Conservation (phyloP, 2,888 invertebrate species). For the Acanthopleura granulata region DNA sequence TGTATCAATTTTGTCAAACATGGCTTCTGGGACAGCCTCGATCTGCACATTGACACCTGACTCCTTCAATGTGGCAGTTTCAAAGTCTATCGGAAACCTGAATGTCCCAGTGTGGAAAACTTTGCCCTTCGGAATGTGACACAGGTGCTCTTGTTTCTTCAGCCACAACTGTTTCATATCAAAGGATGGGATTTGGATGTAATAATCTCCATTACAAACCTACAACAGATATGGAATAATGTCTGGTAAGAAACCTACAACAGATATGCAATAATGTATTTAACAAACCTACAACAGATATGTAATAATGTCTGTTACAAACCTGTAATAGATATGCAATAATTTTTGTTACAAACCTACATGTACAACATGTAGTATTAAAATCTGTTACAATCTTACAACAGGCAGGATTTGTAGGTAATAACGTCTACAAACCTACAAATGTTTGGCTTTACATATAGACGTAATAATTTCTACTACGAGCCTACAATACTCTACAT, state of each 20-base stretch:
- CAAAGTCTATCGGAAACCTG: conserved; percentile 18
- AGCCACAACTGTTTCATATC: conserved; percentile 34
- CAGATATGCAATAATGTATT: too few relatives aligned
- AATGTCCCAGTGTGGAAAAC: neutral
- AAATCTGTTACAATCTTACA: conserved; percentile 54
- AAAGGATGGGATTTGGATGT: conserved; percentile 40
- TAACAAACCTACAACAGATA: too few relatives aligned
- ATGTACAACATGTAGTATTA: conserved; percentile 33
- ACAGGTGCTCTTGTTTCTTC: conserved; percentile 19
- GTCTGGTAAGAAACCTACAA: too few relatives aligned
- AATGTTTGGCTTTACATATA: too few relatives aligned
- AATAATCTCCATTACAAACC: conserved; percentile 54
- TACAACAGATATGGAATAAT: conserved; percentile 23
- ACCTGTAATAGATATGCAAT: conserved; percentile 25
- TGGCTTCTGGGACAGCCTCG: conserved; percentile 71
- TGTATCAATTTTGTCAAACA: conserved; percentile 71
- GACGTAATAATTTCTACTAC: too few relatives aligned
- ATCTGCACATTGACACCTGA: conserved; percentile 63
- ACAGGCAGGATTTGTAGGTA: conserved; percentile 43
- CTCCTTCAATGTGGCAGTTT: conserved; percentile 17
- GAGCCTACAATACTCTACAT: too few relatives aligned
- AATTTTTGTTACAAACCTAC: too few relatives aligned
- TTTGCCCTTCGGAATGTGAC: neutral
- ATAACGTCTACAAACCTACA: conserved; percentile 48
- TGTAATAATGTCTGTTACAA: too few relatives aligned